Base-by-base conservation (phyloP, 1,140 invertebrate genomes). In the Semibalanus balanoides region DNA sequence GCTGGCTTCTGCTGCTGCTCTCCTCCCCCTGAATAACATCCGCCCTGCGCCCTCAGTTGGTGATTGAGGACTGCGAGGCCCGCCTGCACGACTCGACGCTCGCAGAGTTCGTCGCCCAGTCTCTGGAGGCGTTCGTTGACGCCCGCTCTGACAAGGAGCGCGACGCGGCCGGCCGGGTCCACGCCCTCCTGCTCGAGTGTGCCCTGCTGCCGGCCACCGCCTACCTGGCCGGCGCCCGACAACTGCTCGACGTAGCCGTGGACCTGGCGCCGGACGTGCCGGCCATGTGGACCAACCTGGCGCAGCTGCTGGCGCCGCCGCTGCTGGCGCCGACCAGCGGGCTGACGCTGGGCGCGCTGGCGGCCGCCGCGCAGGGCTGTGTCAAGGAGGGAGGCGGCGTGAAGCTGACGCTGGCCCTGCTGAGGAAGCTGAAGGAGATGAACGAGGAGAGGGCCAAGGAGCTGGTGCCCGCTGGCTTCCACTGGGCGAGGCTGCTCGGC, bases 251-350 rank as follows among this genome's bases (percentile, higher is more conserved):
- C 51, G 51, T 25, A 1, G 9, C 51, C 22, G 70, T 30, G 19
- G 70, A 72, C 70, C 29, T 72, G 28, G 70, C 29, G 3, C 3
- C 28, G n/a, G 70, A 72, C 29, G 70, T 72, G n/a, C 70, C 70
- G n/a, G 70, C 70, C 29, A 30, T 72, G 25, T 72, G 70, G 70
- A 72, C 70, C 25, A 72, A 72, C 29, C 29, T 72, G 70, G 70
- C 70, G 28, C 28, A 72, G 70, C 29, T 72, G n/a, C 3, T 72
- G 70, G 28, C 70, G n/a, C 70, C 70, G n/a, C 11, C 29, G n/a
- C 70, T 72, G 70, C 70, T 72, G 70, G 51, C 51, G 51, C 51
- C 14, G 11, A 1, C 11, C 51, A 19, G 11, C 51, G 14, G 51
- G 7, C 14, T 64, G 11, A 1, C 51, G 51, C 51, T 64, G 51